Conservation (phyloP, 1,140 invertebrate genomes). For the Drusus annulatus region DNA sequence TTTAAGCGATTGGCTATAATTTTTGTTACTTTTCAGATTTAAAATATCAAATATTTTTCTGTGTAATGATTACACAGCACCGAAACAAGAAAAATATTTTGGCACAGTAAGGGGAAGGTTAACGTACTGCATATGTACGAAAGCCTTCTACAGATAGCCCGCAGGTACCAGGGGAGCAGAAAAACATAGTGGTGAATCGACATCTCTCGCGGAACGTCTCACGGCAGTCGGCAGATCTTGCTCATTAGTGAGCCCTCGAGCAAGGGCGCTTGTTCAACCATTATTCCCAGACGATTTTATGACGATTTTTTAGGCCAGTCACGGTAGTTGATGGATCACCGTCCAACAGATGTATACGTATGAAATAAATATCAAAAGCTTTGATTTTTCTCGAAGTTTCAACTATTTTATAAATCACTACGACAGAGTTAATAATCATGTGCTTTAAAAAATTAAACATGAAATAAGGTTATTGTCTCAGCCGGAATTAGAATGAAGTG, state of each 20-base stretch:
- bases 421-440: neutral
- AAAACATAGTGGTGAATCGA: conserved; percentile 46
- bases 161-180: conserved; percentile 39
- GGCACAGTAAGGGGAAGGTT: no score
- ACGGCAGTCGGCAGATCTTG: conserved; percentile 45
- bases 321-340: neutral
- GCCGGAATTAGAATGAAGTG: no score
- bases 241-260: conserved; percentile 50
- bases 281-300: neutral
- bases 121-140: no score
- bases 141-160: no score
- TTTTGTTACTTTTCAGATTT: no score
- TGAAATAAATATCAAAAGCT: neutral
- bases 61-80: no score
- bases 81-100: no score
- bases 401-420: no score
- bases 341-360: neutral
- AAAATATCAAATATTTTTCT: no score
- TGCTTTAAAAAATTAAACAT: no score
- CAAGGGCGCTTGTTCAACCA: conserved; percentile 20
- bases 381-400: neutral
- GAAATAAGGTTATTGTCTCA: no score
- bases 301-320: neutral
- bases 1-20: no score
- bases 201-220: conserved; percentile 49